These are phyloP conservation scores for Helicoverpa zea DNA, from an alignment of 1,140 invertebrate genomes.

Conservation along the genomic window DNA sequence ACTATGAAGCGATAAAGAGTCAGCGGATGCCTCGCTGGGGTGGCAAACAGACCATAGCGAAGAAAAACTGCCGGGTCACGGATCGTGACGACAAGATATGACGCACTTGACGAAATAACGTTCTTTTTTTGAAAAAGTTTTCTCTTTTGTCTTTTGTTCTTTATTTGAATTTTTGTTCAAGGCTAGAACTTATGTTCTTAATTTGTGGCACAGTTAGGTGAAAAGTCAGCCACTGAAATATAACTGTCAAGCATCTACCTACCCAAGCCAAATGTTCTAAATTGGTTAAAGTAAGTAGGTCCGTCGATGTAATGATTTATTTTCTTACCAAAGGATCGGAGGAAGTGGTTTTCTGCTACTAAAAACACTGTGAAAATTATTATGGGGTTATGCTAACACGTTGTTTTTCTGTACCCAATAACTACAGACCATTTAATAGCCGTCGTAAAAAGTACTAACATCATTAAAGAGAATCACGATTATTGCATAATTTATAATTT, in stretches of 20 bases:
- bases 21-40: conserved; percentile 65
- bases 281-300: no score
- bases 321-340: no score
- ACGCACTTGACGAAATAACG: conserved; percentile 11
- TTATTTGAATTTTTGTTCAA: neutral
- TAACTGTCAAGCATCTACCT: no score
- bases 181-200: no score
- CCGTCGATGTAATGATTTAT: no score
- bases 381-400: neutral
- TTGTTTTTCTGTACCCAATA: neutral
- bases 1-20: conserved; percentile 61
- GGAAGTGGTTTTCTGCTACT: neutral
- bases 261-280: no score
- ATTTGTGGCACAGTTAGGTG: no score
- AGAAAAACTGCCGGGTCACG: conserved; percentile 45
- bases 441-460: conserved; percentile 1
- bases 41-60: conserved; percentile 70
- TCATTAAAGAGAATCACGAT: neutral
- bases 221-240: no score
- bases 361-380: neutral
- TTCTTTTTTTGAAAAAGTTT: conserved; percentile 10
- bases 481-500: neutral
- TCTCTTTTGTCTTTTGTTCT: neutral
- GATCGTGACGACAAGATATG: conserved; percentile 7
- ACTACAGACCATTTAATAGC: neutral